A percentile compares a stretch with the other conserved stretches of the same genome.
phyloP scores from a whole-genome alignment of 2,888 invertebrate species.

The Xylota sylvarum region DNA sequence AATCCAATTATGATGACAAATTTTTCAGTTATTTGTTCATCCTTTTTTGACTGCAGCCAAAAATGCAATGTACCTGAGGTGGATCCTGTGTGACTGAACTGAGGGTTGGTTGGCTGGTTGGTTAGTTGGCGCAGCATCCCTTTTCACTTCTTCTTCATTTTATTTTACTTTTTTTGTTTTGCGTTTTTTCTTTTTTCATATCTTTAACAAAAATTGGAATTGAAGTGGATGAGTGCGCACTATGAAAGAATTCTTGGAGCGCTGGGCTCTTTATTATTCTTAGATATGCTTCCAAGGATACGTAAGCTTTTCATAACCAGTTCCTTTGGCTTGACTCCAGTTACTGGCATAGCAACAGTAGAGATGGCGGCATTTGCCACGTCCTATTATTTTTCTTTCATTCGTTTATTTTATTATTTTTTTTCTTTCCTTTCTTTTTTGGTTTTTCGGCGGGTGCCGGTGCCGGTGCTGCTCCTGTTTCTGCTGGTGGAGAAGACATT shows the following conservation, averaged over 20 bases:
- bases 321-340: constrained; percentile 69
- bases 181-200: neutral
- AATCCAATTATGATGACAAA: constrained; percentile 73
- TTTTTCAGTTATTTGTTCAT: constrained; percentile 51
- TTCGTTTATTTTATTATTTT: constrained; percentile 27
- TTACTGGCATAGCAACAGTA: constrained; percentile 30
- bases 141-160: constrained; percentile 16
- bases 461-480: neutral
- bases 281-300: constrained; percentile 64
- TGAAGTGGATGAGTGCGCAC: constrained; percentile 73
- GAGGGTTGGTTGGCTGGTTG: constrained; percentile 4
- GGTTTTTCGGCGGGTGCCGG: neutral
- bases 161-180: neutral
- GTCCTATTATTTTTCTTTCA: constrained; percentile 48
- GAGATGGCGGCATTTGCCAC: constrained; percentile 35
- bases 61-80: constrained; percentile 66
- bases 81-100: constrained; percentile 42
- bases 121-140: constrained; percentile 11
- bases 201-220: constrained; percentile 49
- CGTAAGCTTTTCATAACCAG: constrained; percentile 66
- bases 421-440: constrained; percentile 6
- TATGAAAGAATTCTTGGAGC: constrained; percentile 64
- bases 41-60: constrained; percentile 50
- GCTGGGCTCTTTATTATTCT: constrained; percentile 59
- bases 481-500: constrained; percentile 40